Evolutionary conservation across 2,888 invertebrate species (phyloP), one percentile per base, ranked within the genome.

Genomic region (Phyllotreta cruciferae): DNA sequence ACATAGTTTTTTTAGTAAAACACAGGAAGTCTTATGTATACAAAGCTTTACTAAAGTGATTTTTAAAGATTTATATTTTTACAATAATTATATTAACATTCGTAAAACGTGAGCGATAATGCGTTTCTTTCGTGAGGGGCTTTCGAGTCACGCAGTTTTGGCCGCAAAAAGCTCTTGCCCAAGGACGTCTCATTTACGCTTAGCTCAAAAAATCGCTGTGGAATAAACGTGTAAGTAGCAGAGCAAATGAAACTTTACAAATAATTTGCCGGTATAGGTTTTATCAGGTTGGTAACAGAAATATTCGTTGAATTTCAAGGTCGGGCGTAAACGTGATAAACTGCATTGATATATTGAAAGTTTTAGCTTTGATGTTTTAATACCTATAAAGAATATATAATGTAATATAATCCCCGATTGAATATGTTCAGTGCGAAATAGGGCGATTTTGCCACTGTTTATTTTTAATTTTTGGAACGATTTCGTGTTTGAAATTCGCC

Each of bases 91-190:
- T 24, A 24, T 24, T 24, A 24, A 24, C 24, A 24, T 24, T 24
- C 24, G 24, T 24, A 24, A 44, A 44, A 44, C 7, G 7, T 11
- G 45, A 13, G 45, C 45, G n/a, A 44, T 44, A 44, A 44, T 44
- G 11, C 8, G 45, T 8, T 13, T 11, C 7, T 44, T 44, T 44
- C 45, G 11, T 44, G 45, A 13, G 11, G 13, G 11, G 7, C 45
- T 24, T 24, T 24, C 45, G 1, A 44, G 45, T 44, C 45, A 44
- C 45, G 45, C 45, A 44, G 10, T 44, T 44, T 44, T 7, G 14
- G 9, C 14, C 11, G 45, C 45, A 44, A 44, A 44, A 24, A 24
- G 14, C 45, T 14, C n/a, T 7, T 14, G 14, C 2, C 11, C 45
- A 44, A 44, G 45, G 45, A 10, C 45, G 14, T 13, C 10, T 44